Conservation (phyloP, 2,797 vertebrate genomes). For the Pangasius macronema region DNA sequence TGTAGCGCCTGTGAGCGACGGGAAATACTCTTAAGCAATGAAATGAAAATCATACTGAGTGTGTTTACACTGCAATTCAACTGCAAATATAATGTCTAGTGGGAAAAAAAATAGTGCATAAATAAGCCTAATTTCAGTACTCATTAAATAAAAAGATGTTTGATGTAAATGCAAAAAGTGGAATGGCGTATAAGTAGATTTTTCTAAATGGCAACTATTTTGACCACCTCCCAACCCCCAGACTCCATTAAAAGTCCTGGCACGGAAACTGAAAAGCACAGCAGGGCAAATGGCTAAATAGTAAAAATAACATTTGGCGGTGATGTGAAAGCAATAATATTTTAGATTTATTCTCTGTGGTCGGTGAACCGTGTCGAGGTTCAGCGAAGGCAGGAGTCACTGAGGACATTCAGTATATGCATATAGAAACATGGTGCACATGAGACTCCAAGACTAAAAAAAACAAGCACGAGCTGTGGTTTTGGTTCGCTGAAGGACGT, state of each 20-base stretch:
- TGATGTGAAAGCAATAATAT: conserved; percentile 16
- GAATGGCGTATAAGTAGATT: background rate
- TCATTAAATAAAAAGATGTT: background rate
- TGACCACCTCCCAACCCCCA: background rate
- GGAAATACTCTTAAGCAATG: background rate
- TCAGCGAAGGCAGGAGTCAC: conserved; percentile 5
- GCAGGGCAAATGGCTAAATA: conserved; percentile 46
- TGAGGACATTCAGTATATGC: background rate
- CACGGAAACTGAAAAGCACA: conserved; percentile 33
- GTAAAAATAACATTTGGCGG: conserved; percentile 18
- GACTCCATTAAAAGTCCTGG: background rate
- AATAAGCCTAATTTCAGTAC: background rate
- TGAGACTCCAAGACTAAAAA: background rate
- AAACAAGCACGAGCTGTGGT: background rate
- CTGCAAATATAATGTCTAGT: background rate
- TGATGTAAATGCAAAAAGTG: background rate
- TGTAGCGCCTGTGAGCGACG: conserved; percentile 82
- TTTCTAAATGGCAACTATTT: background rate
- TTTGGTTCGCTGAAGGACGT: background rate
- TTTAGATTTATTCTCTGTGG: conserved; percentile 18
- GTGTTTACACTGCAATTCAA: background rate
- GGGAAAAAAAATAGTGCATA: background rate
- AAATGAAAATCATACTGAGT: background rate
- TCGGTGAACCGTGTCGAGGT: conserved; percentile 1
- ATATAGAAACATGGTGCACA: background rate